Base-by-base conservation (phyloP, 2,797 vertebrate genomes). In the Gastrophryne carolinensis region DNA sequence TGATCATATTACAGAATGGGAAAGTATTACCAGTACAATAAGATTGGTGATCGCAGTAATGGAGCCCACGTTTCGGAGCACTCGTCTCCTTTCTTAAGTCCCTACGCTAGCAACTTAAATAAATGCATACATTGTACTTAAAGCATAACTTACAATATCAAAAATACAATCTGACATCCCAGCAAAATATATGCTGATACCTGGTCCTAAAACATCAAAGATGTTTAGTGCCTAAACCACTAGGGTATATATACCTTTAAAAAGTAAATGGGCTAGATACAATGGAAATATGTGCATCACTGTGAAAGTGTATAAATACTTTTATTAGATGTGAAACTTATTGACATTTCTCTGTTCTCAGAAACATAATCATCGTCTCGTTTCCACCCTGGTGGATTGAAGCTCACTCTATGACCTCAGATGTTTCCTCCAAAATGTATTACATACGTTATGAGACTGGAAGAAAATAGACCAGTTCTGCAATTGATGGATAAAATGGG, bases 281-380 rank as follows among this genome's bases (percentile, higher is more conserved):
- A 2, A 4, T 41, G 58, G 57, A 47, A 15, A 17, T 4, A 26
- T 27, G 17, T 39, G 27, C 39, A 15, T 4, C 4, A 5, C n/a
- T 52, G 21, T 27, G 49, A n/a, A 57, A 57, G 53, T 30, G 1
- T 57, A 69, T 56, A 44, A 69, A 69, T 57, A 57, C 17, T 21
- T 54, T 69, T 69, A 24, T 52, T 57, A 44, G 72, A 73, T 73
- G 19, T 73, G 72, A 73, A 73, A 73, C 61, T 21, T 52, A 26
- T 24, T 64, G 34, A 35, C 72, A 4, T 65, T 54, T 73, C 61
- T 37, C 50, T 47, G 5, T 57, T 65, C n/a, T 73, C 3, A 41
- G 17, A 52, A 63, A 30, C 12, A 13, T 63, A 10, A 19, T 41
- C 17, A 29, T 41, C 34, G 52, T 15, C 49, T 56, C n/a, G 34